Evolutionary conservation across 2,797 vertebrate genomes (phyloP).

Genomic region (Pseudochaenichthys georgianus): DNA sequence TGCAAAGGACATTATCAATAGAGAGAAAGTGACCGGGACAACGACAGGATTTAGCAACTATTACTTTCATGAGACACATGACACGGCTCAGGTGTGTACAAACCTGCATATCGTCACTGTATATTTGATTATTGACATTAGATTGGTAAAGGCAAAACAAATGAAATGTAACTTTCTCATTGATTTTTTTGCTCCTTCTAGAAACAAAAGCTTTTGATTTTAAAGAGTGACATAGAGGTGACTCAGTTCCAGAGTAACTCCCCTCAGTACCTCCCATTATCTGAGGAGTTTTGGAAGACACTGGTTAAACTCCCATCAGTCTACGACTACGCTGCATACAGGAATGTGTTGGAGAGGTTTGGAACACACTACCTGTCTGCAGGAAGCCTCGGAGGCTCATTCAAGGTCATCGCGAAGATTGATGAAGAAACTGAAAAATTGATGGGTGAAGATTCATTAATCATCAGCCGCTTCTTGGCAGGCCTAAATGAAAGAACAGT

Average conservation of each 20-base stretch:
- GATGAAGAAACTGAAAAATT: slow-evolving; percentile 7
- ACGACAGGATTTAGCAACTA: slow-evolving; percentile 60
- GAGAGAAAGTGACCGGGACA: slow-evolving; percentile 50
- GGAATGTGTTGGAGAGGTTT: slow-evolving; percentile 86
- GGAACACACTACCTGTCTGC: slow-evolving; percentile 93
- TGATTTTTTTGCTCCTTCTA: slow-evolving; percentile 50
- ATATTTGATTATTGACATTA: background rate
- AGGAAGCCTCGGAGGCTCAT: slow-evolving; percentile 89
- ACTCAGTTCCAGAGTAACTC: slow-evolving; percentile 90
- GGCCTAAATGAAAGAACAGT: background rate
- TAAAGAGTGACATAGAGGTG: slow-evolving; percentile 84
- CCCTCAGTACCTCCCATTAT: slow-evolving; percentile 74
- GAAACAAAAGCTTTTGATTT: slow-evolving; percentile 85
- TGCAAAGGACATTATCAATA: slow-evolving; percentile 67
- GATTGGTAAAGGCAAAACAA: background rate
- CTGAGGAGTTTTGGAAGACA: slow-evolving; percentile 90
- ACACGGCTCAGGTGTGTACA: slow-evolving; percentile 54
- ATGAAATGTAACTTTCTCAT: background rate
- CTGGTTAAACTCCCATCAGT: slow-evolving; percentile 87
- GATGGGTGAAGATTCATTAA: slow-evolving; percentile 50
- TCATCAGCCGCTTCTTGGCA: background rate
- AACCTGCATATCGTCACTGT: background rate
- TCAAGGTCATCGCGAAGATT: slow-evolving; percentile 42
- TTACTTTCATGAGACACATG: slow-evolving; percentile 42
- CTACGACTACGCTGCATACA: slow-evolving; percentile 88